Evolutionary conservation across 2,113 vertebrate species (phyloP).

Genomic region (Silurus meridionalis): DNA sequence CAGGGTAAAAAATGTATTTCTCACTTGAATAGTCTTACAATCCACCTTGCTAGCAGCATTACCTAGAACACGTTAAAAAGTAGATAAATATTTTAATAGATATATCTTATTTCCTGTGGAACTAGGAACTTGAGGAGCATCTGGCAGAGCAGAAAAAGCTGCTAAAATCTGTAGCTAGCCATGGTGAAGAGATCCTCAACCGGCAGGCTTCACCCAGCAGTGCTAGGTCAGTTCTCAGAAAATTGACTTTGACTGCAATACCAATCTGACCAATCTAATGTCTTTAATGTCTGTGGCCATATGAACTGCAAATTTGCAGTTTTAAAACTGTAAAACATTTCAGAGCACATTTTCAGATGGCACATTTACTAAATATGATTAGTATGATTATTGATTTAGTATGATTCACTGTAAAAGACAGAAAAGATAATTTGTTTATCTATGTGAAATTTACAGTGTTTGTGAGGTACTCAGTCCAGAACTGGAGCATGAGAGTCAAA

Average conservation of each 20-base stretch:
- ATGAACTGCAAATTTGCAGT: no score
- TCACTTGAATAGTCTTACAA: background rate
- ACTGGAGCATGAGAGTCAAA: constrained; percentile 73
- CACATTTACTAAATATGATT: background rate
- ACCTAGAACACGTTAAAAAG: background rate
- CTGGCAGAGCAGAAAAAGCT: constrained; percentile 89
- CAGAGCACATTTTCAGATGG: background rate
- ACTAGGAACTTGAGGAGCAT: constrained; percentile 88
- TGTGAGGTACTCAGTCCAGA: constrained; percentile 75
- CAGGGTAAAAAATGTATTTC: background rate
- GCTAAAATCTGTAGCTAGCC: constrained; percentile 85
- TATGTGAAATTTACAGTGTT: constrained; percentile 66
- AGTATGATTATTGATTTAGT: background rate
- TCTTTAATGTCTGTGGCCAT: background rate
- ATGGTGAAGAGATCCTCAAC: constrained; percentile 85
- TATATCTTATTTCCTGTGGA: background rate
- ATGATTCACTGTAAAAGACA: background rate
- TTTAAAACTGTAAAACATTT: background rate
- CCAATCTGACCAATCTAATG: background rate
- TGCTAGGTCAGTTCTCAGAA: constrained; percentile 44
- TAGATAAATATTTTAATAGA: background rate
- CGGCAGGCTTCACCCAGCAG: constrained; percentile 77
- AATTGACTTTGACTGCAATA: background rate
- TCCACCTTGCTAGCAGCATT: background rate
- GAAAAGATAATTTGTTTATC: background rate